Conservation (phyloP, 2,113 vertebrate species). For the Tupaia chinensis region DNA sequence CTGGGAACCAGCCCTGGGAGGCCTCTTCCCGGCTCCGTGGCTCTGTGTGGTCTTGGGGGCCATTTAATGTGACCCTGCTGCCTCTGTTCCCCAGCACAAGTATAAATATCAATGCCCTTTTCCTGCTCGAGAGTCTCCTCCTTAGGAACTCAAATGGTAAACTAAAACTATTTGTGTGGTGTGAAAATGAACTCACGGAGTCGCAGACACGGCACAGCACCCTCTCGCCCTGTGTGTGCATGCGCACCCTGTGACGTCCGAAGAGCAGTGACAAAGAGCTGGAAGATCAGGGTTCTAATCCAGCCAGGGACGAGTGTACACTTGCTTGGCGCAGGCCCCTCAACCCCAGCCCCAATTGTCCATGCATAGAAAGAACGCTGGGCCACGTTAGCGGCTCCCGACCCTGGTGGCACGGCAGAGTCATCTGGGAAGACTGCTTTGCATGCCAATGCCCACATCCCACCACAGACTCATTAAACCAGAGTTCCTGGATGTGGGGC, state of each 20-base stretch:
- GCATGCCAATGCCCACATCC: neutral
- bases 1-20: neutral
- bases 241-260: neutral
- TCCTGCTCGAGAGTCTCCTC: neutral
- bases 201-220: fast-evolving
- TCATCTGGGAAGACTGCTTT: neutral
- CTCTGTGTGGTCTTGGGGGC: slow-evolving; percentile 60
- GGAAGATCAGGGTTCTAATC: neutral
- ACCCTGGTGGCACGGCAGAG: neutral
- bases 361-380: neutral
- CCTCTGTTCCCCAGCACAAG: slow-evolving; percentile 62
- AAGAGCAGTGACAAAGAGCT: neutral
- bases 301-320: neutral
- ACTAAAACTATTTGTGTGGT: slow-evolving; percentile 40
- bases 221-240: neutral
- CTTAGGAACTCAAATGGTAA: neutral
- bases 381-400: neutral
- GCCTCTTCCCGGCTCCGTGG: neutral
- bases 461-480: neutral
- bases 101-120: slow-evolving; percentile 53
- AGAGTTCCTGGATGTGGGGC: neutral
- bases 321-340: fast-evolving
- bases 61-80: neutral
- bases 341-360: neutral
- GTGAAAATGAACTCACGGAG: neutral